Conservation (phyloP, 1,140 invertebrate species). For the Antheraea mylitta region DNA sequence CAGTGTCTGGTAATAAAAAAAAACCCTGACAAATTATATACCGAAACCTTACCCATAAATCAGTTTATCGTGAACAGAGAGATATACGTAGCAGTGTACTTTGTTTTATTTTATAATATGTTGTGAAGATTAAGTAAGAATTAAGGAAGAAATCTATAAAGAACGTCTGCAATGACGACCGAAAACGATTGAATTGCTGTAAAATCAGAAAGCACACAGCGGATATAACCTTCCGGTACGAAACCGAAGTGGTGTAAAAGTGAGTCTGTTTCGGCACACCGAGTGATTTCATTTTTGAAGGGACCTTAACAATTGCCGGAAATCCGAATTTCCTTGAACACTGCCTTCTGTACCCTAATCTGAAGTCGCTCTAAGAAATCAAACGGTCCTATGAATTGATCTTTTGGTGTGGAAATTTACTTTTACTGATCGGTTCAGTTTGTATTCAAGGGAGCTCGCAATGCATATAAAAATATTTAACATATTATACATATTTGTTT, state of each 20-base stretch:
- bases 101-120: too few relatives aligned
- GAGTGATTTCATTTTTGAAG: constrained; percentile 44
- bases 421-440: constrained; percentile 17
- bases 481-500: neutral
- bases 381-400: constrained; percentile 28
- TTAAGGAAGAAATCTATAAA: neutral
- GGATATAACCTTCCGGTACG: constrained; percentile 34
- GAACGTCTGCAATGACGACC: neutral
- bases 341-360: constrained; percentile 40
- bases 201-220: constrained; percentile 30
- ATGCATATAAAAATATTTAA: neutral
- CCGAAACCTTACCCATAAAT: too few relatives aligned
- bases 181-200: constrained; percentile 20
- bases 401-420: constrained; percentile 28
- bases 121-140: neutral
- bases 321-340: constrained; percentile 43
- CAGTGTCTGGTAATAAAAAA: too few relatives aligned
- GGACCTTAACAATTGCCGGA: constrained; percentile 46
- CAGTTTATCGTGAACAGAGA: too few relatives aligned
- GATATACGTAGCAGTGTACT: too few relatives aligned
- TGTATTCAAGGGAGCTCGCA: neutral
- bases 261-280: constrained; percentile 44
- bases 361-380: constrained; percentile 42
- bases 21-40: too few relatives aligned
- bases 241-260: constrained; percentile 41